Conservation (phyloP, 1,140 invertebrate species). For the Diprion similis region DNA sequence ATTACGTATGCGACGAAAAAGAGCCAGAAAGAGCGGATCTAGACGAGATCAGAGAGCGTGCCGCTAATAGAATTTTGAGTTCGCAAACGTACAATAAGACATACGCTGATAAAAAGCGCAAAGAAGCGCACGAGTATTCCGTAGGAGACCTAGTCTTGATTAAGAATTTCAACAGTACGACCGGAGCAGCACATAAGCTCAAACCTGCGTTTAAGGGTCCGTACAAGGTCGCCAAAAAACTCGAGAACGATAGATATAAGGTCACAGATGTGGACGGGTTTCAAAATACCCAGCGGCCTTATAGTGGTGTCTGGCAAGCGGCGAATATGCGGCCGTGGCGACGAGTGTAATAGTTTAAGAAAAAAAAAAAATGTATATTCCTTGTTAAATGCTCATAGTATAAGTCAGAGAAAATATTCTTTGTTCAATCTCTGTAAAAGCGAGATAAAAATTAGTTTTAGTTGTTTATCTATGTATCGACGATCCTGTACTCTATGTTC, state of each 20-base stretch:
- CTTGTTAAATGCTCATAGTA: too few species aligned
- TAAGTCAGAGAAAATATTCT: too few species aligned
- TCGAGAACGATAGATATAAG: conserved; percentile 37
- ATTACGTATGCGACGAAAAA: too few species aligned
- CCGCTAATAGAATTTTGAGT: conserved; percentile 15
- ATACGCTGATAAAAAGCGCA: conserved; percentile 27
- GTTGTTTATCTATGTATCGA: too few species aligned
- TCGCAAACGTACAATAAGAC: conserved; percentile 22
- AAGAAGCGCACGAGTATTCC: conserved; percentile 27
- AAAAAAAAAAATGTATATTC: too few species aligned
- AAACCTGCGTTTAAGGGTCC: conserved; percentile 35
- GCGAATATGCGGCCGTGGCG: too few species aligned
- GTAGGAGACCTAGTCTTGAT: conserved; percentile 35
- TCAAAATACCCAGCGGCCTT: conserved; percentile 36
- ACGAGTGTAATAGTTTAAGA: too few species aligned
- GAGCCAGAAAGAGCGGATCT: background rate
- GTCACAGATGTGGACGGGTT: conserved; percentile 32
- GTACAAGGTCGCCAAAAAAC: conserved; percentile 30
- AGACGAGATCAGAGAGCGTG: conserved; percentile 12
- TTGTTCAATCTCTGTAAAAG: too few species aligned
- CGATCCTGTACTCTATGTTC: too few species aligned
- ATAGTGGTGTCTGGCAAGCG: conserved; percentile 24
- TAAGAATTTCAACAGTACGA: conserved; percentile 29
- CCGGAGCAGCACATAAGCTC: conserved; percentile 33
- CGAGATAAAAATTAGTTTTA: too few species aligned